A percentile compares a stretch with the other conserved stretches of the same genome.
phyloP scores from a whole-genome alignment of 2,113 vertebrate species.

The Podocnemis expansa region DNA sequence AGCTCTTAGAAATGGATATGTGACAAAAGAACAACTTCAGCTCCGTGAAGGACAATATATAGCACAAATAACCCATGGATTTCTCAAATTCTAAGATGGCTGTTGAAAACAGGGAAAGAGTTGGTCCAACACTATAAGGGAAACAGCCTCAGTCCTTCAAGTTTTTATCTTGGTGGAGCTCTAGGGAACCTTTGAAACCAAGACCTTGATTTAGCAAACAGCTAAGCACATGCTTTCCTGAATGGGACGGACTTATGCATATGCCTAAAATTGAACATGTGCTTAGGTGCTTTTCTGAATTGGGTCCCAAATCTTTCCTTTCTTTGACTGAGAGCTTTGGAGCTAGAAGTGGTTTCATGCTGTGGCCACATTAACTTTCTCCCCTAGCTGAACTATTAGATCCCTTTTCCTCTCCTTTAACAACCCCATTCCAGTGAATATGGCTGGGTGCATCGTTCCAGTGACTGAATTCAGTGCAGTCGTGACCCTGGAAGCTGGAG shows the following conservation, averaged over 20 bases:
- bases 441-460: not conserved
- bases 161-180: not conserved
- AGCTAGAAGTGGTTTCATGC: not conserved
- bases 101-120: not conserved
- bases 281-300: not conserved
- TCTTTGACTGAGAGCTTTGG: not conserved
- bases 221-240: not conserved
- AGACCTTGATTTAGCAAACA: not conserved
- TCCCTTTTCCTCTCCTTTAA: not conserved
- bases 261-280: not conserved
- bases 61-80: rapidly evolving
- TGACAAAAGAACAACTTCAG: not conserved
- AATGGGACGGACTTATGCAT: not conserved
- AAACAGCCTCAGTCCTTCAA: not conserved
- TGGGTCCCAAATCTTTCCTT: not conserved
- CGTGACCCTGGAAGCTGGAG: not conserved
- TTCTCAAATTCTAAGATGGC: not conserved
- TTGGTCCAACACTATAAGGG: not conserved
- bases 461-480: rapidly evolving
- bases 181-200: not conserved
- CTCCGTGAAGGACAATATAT: not conserved
- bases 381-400: not conserved
- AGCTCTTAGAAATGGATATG: not conserved
- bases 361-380: not conserved
- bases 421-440: not conserved